Conservation (phyloP, 2,888 invertebrate genomes). For the Endomychus coccineus region DNA sequence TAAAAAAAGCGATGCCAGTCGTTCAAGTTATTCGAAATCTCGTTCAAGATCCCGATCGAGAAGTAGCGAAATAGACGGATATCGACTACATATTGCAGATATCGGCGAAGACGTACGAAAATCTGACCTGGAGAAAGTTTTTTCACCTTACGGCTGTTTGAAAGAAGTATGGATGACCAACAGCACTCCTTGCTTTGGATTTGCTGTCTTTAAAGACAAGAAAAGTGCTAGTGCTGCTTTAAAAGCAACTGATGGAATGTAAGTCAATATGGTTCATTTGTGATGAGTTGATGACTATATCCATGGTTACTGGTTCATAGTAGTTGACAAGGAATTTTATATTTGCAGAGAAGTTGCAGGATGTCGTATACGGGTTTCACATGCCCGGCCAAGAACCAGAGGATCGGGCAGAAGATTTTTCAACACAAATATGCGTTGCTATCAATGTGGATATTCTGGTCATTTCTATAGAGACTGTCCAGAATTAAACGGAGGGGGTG, state of each 20-base stretch:
- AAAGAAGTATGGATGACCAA: conserved; percentile 53
- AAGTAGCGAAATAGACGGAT: conserved; percentile 41
- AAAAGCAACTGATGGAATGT: conserved; percentile 46
- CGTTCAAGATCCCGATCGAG: conserved; percentile 40
- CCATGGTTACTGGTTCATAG: no score
- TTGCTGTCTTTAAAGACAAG: conserved; percentile 50
- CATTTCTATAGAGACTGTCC: conserved; percentile 53
- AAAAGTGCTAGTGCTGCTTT: conserved; percentile 47
- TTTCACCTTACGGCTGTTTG: conserved; percentile 48
- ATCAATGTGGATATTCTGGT: conserved; percentile 51
- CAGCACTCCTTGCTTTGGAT: conserved; percentile 55
- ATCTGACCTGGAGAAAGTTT: conserved; percentile 48
- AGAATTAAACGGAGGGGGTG: conserved; percentile 38
- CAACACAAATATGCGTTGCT: conserved; percentile 51
- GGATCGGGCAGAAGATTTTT: conserved; percentile 46
- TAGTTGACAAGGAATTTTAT: no score
- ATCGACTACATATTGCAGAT: conserved; percentile 48
- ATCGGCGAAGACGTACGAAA: conserved; percentile 48
- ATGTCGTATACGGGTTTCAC: conserved; percentile 47
- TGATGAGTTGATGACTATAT: no score
- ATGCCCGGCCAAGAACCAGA: conserved; percentile 48
- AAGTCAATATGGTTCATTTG: no score
- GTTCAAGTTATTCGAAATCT: conserved; percentile 34
- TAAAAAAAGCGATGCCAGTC: conserved; percentile 30
- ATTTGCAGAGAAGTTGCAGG: conserved; percentile 46